A percentile compares a stretch with the other conserved stretches of the same genome.
Conservation (phyloP, 2,888 invertebrate species). For the Pterobdella sp. region DNA sequence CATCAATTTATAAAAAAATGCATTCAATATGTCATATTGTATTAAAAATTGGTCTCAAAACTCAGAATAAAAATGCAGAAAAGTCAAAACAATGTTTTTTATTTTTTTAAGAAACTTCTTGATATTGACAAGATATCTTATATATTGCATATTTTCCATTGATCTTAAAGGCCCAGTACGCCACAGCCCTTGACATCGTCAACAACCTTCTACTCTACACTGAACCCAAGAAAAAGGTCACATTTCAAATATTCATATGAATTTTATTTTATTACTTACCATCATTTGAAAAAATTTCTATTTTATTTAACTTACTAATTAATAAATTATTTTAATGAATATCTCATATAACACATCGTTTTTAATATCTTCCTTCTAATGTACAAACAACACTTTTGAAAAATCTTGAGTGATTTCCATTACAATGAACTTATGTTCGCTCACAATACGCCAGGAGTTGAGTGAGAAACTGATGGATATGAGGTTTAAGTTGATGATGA, state of each 20-base stretch:
- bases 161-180: constrained; percentile 73
- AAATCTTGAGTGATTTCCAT: too few species aligned
- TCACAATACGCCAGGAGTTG: constrained; percentile 57
- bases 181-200: constrained; percentile 91
- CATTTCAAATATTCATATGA: background rate
- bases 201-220: constrained; percentile 93
- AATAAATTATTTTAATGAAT: background rate
- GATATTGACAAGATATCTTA: too few species aligned
- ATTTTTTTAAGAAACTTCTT: too few species aligned
- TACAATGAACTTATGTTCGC: background rate
- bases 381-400: too few species aligned
- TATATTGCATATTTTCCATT: too few species aligned
- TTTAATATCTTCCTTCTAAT: too few species aligned
- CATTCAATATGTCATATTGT: background rate
- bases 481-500: constrained; percentile 83
- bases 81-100: too few species aligned
- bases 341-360: background rate
- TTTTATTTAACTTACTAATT: background rate
- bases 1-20: background rate
- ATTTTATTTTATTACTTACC: background rate
- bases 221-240: constrained; percentile 76
- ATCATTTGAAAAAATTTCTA: background rate
- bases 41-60: too few species aligned
- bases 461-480: constrained; percentile 79
- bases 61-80: too few species aligned